A percentile compares a stretch with the other conserved stretches of the same genome.
phyloP scores from a whole-genome alignment of 2,888 invertebrate genomes.

The Melanostoma scalare region DNA sequence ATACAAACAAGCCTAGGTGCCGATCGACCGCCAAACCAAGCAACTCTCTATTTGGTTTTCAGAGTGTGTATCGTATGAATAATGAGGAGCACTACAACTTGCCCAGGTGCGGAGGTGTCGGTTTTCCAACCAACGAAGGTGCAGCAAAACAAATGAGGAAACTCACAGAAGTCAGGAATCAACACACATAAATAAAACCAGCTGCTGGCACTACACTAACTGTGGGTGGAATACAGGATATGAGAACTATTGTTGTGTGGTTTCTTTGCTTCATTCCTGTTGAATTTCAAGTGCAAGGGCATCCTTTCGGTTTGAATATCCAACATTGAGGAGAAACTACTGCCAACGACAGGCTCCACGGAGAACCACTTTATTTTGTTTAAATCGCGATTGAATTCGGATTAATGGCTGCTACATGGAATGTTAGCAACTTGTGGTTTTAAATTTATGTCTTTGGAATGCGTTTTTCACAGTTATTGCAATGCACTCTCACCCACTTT shows the following conservation, averaged over 20 bases:
- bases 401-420: conserved; percentile 69
- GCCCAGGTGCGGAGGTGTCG: conserved; percentile 31
- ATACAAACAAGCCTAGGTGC: conserved; percentile 7
- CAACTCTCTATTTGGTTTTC: conserved; percentile 30
- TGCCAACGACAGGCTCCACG: conserved; percentile 34
- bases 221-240: background rate
- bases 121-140: conserved; percentile 15
- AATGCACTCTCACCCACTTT: background rate
- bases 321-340: conserved; percentile 1
- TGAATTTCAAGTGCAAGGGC: conserved; percentile 71
- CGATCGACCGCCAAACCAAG: background rate
- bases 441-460: conserved; percentile 60
- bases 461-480: conserved; percentile 41
- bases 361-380: conserved; percentile 66
- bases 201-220: conserved; percentile 33
- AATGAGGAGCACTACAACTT: conserved; percentile 49
- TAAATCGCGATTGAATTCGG: conserved; percentile 70
- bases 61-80: conserved; percentile 46
- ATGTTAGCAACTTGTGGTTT: conserved; percentile 70
- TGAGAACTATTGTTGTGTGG: conserved; percentile 14
- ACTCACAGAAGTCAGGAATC: conserved; percentile 48
- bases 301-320: conserved; percentile 15
- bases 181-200: conserved; percentile 64
- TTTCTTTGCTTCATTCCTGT: conserved; percentile 44
- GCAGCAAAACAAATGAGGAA: conserved; percentile 48